Conservation (phyloP, 2,888 invertebrate genomes). For the Cheilosia variabilis region DNA sequence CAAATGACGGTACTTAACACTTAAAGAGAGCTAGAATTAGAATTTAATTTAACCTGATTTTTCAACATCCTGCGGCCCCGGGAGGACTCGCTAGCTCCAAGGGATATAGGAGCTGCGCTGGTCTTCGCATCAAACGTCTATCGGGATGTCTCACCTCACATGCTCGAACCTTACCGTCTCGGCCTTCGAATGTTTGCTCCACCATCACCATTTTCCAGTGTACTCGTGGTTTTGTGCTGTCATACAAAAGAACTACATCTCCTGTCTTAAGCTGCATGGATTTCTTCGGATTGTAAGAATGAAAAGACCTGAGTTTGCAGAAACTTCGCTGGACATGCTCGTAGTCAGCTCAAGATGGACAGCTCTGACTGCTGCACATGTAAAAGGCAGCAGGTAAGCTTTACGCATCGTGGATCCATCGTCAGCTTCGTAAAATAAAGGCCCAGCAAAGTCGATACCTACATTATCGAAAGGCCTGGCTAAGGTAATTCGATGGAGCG, state of each 20-base stretch:
- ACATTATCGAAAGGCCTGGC: slow-evolving; percentile 6
- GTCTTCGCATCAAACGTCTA: neutral
- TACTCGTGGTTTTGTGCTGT: slow-evolving; percentile 26
- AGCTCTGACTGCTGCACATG: too few relatives aligned
- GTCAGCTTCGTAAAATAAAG: neutral
- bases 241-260: slow-evolving; percentile 51
- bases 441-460: slow-evolving; percentile 7
- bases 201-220: slow-evolving; percentile 21
- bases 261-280: slow-evolving; percentile 5
- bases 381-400: neutral
- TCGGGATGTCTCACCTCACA: slow-evolving; percentile 5
- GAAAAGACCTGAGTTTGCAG: slow-evolving; percentile 12
- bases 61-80: slow-evolving; percentile 27
- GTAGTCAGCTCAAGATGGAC: too few relatives aligned
- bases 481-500: slow-evolving; percentile 3
- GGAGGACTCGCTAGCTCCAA: slow-evolving; percentile 12
- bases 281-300: neutral
- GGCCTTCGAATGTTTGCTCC: neutral
- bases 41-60: neutral
- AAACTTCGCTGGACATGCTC: too few relatives aligned
- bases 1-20: too few relatives aligned
- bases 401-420: slow-evolving; percentile 15
- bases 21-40: too few relatives aligned
- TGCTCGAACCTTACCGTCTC: slow-evolving; percentile 15
- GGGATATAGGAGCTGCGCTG: slow-evolving; percentile 22